phyloP scores from a whole-genome alignment of 2,113 vertebrate genomes.

The Halcyon senegalensis region DNA sequence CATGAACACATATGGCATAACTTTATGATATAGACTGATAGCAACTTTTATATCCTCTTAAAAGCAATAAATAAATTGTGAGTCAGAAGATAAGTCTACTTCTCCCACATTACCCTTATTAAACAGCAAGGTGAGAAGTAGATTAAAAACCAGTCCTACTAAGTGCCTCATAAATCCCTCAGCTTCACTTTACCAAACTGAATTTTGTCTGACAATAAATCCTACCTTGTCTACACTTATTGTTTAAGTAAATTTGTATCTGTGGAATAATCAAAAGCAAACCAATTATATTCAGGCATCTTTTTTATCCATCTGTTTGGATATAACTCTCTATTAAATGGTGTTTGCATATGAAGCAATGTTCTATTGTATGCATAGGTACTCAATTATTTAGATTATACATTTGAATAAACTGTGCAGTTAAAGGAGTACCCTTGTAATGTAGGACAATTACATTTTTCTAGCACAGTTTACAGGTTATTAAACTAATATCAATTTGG shows the following conservation, averaged over 20 bases:
- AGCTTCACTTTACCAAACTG: slow-evolving; percentile 46
- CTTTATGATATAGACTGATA: not conserved
- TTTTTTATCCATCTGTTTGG: slow-evolving; percentile 80
- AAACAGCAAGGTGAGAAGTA: slow-evolving; percentile 41
- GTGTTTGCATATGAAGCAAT: slow-evolving; percentile 80
- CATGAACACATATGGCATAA: not conserved
- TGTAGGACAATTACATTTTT: slow-evolving; percentile 83
- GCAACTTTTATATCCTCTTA: not conserved
- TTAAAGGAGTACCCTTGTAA: slow-evolving; percentile 78
- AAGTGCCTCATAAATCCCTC: slow-evolving; percentile 34
- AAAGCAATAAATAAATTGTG: not conserved
- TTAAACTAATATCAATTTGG: slow-evolving; percentile 80
- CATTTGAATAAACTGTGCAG: slow-evolving; percentile 79
- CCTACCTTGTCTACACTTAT: slow-evolving; percentile 67
- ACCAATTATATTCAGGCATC: slow-evolving; percentile 79
- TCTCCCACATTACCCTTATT: not conserved
- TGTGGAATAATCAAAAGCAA: slow-evolving; percentile 82
- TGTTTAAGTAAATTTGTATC: slow-evolving; percentile 80
- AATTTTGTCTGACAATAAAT: slow-evolving; percentile 69
- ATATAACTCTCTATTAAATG: slow-evolving; percentile 80
- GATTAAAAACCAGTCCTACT: slow-evolving; percentile 26
- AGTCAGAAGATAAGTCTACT: not conserved
- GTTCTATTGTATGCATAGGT: slow-evolving; percentile 78
- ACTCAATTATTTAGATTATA: slow-evolving; percentile 85
- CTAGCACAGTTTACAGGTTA: slow-evolving; percentile 80